Percentiles rank a stretch among this genome's conserved stretches.
phyloP scores from a whole-genome alignment of 2,888 invertebrate species.

The Erebia aethiops region DNA sequence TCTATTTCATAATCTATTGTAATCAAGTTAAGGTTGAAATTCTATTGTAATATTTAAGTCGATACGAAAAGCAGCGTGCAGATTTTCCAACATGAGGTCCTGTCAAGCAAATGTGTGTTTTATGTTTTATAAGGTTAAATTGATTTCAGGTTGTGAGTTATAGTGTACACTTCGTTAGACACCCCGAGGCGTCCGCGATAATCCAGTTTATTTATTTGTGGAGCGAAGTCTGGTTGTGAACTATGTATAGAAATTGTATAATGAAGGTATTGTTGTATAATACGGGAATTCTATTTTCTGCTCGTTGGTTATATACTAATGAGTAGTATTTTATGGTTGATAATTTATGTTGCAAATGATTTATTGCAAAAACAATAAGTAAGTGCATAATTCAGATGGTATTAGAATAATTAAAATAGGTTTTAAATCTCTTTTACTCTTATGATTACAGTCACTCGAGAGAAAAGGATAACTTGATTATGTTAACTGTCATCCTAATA shows the following conservation, averaged over 20 bases:
- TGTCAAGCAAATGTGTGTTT: slow-evolving; percentile 27
- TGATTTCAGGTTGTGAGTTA: slow-evolving; percentile 20
- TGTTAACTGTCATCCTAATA: too few species aligned
- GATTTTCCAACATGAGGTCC: slow-evolving; percentile 18
- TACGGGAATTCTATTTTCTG: slow-evolving; percentile 14
- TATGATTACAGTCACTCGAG: too few species aligned
- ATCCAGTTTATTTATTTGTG: slow-evolving; percentile 46
- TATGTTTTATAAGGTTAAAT: slow-evolving; percentile 20
- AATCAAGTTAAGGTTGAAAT: slow-evolving; percentile 23
- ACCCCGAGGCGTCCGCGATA: slow-evolving; percentile 41
- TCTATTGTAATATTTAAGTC: slow-evolving; percentile 18
- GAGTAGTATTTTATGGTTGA: slow-evolving; percentile 1
- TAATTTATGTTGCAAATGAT: background rate
- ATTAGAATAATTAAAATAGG: too few species aligned
- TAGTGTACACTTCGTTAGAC: slow-evolving; percentile 37
- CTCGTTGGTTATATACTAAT: slow-evolving; percentile 17
- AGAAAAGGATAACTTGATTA: too few species aligned
- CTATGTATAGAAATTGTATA: slow-evolving; percentile 37
- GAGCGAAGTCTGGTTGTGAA: slow-evolving; percentile 35
- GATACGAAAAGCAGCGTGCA: slow-evolving; percentile 7
- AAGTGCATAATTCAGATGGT: background rate
- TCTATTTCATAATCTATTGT: slow-evolving; percentile 14
- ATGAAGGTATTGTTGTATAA: slow-evolving; percentile 33
- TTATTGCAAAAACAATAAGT: background rate
- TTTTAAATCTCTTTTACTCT: too few species aligned